Percentiles rank a stretch among this genome's conserved stretches.
Evolutionary conservation across 2,113 vertebrate species (phyloP).

Genomic region (Oreotrochilus melanogaster): DNA sequence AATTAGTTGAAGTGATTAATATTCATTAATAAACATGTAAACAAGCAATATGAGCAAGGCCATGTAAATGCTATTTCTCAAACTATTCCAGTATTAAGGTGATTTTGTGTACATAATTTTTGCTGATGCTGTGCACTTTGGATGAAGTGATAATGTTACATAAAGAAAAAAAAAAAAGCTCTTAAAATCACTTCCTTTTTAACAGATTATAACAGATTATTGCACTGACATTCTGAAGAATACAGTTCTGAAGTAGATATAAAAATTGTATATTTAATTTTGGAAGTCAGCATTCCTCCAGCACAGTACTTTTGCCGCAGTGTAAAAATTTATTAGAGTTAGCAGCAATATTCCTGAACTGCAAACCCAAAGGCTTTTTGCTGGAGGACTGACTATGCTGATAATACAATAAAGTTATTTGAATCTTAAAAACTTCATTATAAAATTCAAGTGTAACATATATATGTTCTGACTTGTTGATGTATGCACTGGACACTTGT

Average conservation of each 20-base stretch:
- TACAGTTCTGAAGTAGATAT: neutral
- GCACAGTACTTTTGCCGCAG: neutral
- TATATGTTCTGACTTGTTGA: neutral
- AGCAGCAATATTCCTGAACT: neutral
- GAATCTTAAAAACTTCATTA: neutral
- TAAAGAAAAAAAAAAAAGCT: neutral
- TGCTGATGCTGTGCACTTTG: neutral
- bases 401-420: neutral
- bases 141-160: neutral
- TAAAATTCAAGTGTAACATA: constrained; percentile 18
- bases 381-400: neutral
- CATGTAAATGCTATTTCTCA: neutral
- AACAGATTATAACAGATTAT: neutral
- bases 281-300: neutral
- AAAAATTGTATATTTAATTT: neutral
- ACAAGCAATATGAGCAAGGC: neutral
- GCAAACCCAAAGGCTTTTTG: neutral
- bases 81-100: neutral
- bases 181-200: neutral
- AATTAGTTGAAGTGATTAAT: neutral
- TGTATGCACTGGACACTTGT: neutral
- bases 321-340: neutral
- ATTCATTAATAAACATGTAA: neutral
- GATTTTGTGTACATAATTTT: neutral
- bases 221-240: neutral